These are phyloP conservation scores for Damaliscus lunatus DNA, from an alignment of 2,113 vertebrate species.

Conservation along the genomic window DNA sequence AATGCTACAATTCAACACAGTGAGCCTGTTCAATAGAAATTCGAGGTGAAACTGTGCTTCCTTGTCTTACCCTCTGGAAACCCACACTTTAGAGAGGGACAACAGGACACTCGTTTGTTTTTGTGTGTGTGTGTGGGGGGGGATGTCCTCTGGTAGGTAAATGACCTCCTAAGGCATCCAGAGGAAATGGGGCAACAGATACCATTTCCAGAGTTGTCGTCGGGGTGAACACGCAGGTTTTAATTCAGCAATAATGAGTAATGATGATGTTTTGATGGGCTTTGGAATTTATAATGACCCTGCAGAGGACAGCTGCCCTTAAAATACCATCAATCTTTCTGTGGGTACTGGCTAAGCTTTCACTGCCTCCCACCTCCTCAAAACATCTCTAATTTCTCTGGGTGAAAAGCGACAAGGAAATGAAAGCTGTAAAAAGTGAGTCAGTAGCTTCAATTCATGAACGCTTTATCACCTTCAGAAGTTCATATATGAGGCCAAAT, in stretches of 20 bases:
- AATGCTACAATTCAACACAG: not conserved
- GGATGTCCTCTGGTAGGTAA: not conserved
- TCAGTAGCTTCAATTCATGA: slow-evolving; percentile 46
- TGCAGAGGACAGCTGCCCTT: not conserved
- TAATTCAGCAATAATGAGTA: not conserved
- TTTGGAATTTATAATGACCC: slow-evolving; percentile 23
- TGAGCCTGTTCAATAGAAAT: not conserved
- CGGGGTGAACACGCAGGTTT: not conserved
- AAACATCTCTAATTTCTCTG: not conserved
- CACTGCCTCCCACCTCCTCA: not conserved
- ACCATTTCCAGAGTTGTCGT: not conserved
- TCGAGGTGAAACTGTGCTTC: not conserved
- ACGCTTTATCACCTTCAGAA: slow-evolving; percentile 64
- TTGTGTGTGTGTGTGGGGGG: not conserved
- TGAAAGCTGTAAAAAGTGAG: slow-evolving; percentile 30
- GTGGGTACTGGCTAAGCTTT: not conserved
- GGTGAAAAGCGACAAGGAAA: slow-evolving; percentile 34
- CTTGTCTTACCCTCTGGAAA: not conserved
- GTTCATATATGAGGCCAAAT: slow-evolving; percentile 43
- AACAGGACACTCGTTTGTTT: not conserved
- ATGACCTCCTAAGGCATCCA: not conserved
- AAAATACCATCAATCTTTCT: slow-evolving; percentile 14
- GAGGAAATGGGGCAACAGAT: not conserved
- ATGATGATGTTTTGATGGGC: not conserved
- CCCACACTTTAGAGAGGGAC: not conserved